These are phyloP conservation scores for Pholis gunnellus DNA, from an alignment of 2,113 vertebrate genomes.

Conservation along the genomic window DNA sequence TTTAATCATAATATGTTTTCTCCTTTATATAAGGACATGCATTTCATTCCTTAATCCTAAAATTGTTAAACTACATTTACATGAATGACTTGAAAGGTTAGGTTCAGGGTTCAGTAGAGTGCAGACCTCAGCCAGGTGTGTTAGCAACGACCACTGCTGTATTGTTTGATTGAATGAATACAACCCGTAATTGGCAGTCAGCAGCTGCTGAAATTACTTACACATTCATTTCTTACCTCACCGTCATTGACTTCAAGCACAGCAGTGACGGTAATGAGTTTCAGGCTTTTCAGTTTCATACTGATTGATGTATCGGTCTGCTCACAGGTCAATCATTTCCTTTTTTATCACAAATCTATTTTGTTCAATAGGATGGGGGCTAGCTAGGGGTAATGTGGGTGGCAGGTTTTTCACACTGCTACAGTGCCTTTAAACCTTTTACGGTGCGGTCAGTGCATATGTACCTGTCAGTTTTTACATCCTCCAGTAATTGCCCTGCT, in stretches of 20 bases:
- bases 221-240: neutral
- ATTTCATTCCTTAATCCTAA: too few species aligned
- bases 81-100: too few species aligned
- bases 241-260: neutral
- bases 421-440: conserved; percentile 21
- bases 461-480: conserved; percentile 23
- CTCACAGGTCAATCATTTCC: neutral
- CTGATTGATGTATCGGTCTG: neutral
- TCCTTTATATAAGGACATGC: too few species aligned
- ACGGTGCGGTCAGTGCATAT: conserved; percentile 16
- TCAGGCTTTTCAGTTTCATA: neutral
- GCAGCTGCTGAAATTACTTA: neutral
- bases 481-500: conserved; percentile 40
- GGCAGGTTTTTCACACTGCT: neutral
- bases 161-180: too few species aligned
- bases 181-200: neutral
- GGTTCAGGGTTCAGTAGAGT: too few species aligned
- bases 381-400: neutral
- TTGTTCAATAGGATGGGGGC: neutral
- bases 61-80: too few species aligned
- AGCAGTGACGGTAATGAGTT: too few species aligned
- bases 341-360: neutral
- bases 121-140: too few species aligned
- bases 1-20: too few species aligned
- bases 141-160: too few species aligned